Conservation (phyloP, 2,888 invertebrate genomes). For the Pheosia tremula region DNA sequence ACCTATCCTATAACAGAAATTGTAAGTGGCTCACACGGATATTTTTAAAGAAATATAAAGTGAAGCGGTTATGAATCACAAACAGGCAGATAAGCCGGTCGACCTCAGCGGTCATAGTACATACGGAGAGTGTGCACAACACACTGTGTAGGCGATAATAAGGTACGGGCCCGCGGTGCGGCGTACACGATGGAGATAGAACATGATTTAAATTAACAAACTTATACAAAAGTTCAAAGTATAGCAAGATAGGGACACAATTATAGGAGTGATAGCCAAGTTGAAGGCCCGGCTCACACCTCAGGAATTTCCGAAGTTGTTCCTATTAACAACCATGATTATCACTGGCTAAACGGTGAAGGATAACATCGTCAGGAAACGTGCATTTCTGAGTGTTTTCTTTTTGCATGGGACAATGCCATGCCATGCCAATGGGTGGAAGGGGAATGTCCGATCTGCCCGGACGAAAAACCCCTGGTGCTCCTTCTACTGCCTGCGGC, state of each 20-base stretch:
- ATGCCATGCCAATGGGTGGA: no score
- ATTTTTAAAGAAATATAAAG: constrained; percentile 1
- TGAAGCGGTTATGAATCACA: constrained; percentile 6
- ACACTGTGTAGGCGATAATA: constrained; percentile 1
- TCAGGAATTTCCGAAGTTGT: no score
- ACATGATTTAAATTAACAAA: constrained; percentile 1
- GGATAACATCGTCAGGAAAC: no score
- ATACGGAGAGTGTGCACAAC: not conserved
- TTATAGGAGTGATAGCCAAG: no score
- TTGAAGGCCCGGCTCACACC: no score
- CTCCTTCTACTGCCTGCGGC: no score
- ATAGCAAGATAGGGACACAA: not conserved
- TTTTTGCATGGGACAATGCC: no score
- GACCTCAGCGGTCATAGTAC: not conserved
- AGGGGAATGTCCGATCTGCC: no score
- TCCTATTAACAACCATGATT: no score
- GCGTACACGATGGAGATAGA: not conserved
- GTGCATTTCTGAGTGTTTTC: no score
- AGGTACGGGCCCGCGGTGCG: not conserved
- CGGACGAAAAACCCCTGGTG: no score
- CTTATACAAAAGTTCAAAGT: not conserved
- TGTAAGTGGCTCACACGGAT: not conserved
- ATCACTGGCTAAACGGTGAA: no score
- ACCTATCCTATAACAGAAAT: not conserved
- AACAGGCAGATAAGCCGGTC: constrained; percentile 2